Conservation (phyloP, 2,113 vertebrate species). For the Thamnophis sirtalis region DNA sequence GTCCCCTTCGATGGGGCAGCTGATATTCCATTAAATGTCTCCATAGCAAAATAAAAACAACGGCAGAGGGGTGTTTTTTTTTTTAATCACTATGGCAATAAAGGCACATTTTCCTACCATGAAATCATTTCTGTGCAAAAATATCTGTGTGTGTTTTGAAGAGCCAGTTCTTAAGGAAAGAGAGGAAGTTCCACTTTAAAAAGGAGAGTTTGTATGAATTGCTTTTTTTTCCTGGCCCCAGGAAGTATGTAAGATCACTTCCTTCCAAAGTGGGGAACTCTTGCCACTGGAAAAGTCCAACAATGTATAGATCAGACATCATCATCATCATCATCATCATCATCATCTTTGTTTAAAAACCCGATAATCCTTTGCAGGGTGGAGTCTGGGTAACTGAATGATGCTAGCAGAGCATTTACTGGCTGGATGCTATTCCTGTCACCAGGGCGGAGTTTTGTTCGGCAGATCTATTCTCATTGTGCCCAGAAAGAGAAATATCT, state of each 20-base stretch:
- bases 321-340: no score
- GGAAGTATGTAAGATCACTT: background rate
- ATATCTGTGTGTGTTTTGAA: background rate
- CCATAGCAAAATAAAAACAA: slow-evolving; percentile 2
- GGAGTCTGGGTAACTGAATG: no score
- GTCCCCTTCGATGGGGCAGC: background rate
- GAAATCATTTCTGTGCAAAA: background rate
- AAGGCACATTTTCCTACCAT: background rate
- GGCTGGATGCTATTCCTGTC: no score
- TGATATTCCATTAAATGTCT: background rate
- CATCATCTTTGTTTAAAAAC: no score
- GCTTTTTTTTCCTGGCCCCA: background rate
- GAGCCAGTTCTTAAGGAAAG: background rate
- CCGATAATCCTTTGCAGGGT: no score
- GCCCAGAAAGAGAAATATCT: no score
- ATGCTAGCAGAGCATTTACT: no score
- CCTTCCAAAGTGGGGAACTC: background rate
- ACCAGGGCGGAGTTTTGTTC: no score
- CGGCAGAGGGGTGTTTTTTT: background rate
- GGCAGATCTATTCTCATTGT: no score
- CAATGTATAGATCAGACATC: background rate
- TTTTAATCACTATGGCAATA: background rate
- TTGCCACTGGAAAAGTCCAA: background rate
- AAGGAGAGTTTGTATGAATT: background rate
- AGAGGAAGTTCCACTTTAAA: background rate